Base-by-base conservation (phyloP, 2,888 invertebrate genomes). In the Microplitis manilae region DNA sequence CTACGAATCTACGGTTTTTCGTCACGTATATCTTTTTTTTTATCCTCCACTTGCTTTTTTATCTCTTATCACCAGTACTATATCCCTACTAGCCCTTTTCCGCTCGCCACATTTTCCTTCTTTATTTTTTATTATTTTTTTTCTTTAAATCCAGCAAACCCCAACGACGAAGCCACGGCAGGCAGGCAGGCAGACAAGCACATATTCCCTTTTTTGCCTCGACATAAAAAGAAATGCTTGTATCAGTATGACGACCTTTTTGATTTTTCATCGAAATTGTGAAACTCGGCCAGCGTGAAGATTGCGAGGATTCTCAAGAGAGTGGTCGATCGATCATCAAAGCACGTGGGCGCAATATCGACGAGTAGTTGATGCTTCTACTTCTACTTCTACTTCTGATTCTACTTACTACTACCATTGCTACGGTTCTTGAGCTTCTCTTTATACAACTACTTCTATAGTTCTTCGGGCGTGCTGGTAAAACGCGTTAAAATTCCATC, bases 321-420 rank as follows among this genome's bases (percentile, higher is more conserved):
- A 77, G 73, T 65, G 76, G 74, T 73, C 79, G 77, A 81, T 81
- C 79, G 79, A 81, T 82, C 82, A 81, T 82, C 80, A 81, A 82
- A 81, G 80, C 80, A 78, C 78, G 77, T 77, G 77, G 79, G 77
- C 75, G 80, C 79, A 80, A 80, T 80, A 80, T 80, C 79, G 80
- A 76, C 59, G 77, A 79, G 77, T 77, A 79, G 77, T 77, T 77
- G 73, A 50, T 50, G 50, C 50, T 13, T 50, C 50, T 50, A 13
- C 50, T 50, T 50, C 50, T 50, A 50, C 50, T 13, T 13, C 50
- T 50, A 50, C 13, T 50, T 50, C 30, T 50, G 50, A 8, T 50
- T 50, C 50, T 50, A 13, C 50, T 50, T 50, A 50, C 50, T 13
- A 8, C 50, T 50, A 50, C 13, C 30, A 30, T 50, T 50, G 13